Conservation (phyloP, 2,113 vertebrate species). For the Cisticola juncidis region DNA sequence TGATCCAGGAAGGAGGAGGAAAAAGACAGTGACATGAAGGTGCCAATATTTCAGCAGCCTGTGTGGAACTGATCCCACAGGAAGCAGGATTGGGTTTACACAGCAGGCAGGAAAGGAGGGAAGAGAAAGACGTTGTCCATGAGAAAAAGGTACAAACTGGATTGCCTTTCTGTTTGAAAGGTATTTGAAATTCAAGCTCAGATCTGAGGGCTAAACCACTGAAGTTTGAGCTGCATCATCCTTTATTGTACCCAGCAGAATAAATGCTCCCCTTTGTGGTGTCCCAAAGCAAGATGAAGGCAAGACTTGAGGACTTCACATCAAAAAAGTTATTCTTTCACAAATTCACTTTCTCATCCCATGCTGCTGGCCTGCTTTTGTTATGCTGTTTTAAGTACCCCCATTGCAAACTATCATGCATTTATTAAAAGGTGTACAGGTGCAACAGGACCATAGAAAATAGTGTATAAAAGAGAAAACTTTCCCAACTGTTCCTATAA, state of each 20-base stretch:
- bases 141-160: not conserved
- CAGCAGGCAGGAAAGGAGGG: not conserved
- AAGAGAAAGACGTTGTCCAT: not conserved
- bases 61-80: constrained; percentile 19
- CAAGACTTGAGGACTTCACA: not conserved
- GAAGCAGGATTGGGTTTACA: not conserved
- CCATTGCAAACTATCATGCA: not conserved
- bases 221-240: not conserved
- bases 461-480: not conserved
- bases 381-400: not conserved
- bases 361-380: not conserved
- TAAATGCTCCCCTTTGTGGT: constrained; percentile 39
- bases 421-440: not conserved
- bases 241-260: not conserved
- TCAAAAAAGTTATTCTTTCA: not conserved
- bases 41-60: constrained; percentile 53
- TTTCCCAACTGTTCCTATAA: not conserved
- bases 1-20: constrained; percentile 54
- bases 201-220: not conserved
- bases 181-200: constrained; percentile 40
- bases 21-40: constrained; percentile 32
- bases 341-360: not conserved
- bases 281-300: not conserved
- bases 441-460: not conserved
- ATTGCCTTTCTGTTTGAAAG: not conserved